Evolutionary conservation across 2,797 vertebrate species (phyloP).

Genomic region (Anguilla pacifica): DNA sequence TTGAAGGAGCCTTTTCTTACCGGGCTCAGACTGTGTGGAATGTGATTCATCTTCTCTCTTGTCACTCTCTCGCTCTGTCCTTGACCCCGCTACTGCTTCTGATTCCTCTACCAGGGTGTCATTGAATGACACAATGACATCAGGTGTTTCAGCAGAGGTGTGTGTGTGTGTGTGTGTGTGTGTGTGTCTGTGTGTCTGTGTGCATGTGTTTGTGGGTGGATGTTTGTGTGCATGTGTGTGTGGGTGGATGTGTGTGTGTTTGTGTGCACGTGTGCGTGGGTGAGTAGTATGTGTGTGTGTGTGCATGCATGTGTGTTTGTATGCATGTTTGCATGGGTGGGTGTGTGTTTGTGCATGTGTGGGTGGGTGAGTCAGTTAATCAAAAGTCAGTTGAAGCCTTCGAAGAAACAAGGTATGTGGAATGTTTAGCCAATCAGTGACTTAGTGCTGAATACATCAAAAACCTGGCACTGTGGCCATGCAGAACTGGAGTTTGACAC

Average conservation of each 20-base stretch:
- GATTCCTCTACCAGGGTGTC: neutral
- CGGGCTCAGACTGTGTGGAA: neutral
- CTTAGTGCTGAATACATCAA: no score
- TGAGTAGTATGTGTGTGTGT: neutral
- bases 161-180: constrained; percentile 11
- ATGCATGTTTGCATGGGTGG: neutral
- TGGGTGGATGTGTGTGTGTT: no score
- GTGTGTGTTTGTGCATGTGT: neutral
- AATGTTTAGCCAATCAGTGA: no score
- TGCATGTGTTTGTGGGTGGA: neutral
- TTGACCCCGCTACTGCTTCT: neutral
- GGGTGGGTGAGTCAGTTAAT: neutral
- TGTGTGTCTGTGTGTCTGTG: neutral
- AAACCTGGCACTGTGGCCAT: no score
- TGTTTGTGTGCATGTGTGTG: neutral
- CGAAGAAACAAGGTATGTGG: no score
- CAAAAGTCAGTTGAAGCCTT: no score
- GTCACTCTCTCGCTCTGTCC: neutral
- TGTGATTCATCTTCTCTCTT: neutral
- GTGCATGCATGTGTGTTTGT: neutral
- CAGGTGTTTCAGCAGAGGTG: neutral
- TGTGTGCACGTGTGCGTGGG: neutral
- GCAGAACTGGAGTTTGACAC: neutral
- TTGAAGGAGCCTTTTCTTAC: neutral
- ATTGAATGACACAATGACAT: neutral